Conservation (phyloP, 2,113 vertebrate species). For the Ptilonorhynchus violaceus region DNA sequence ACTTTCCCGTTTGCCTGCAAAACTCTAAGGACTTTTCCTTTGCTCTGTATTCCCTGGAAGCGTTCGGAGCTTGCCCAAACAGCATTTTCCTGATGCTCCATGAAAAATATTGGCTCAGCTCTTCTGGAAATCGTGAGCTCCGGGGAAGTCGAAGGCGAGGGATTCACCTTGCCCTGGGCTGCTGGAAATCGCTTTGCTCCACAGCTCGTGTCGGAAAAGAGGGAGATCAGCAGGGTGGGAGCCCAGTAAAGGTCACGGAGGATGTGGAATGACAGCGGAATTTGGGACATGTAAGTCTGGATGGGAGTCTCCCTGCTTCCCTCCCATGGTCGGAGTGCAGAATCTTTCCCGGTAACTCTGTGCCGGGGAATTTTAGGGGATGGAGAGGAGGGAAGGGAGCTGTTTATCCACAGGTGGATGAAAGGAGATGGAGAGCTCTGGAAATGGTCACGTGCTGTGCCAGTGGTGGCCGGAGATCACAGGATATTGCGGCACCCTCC, state of each 20-base stretch:
- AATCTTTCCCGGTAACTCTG: background rate
- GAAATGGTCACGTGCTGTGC: background rate
- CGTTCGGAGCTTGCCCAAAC: background rate
- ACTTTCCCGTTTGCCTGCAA: background rate
- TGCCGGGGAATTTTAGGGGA: background rate
- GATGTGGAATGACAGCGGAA: background rate
- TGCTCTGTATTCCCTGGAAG: background rate
- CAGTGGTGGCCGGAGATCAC: background rate
- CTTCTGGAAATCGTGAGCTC: background rate
- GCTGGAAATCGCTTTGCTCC: constrained; percentile 32
- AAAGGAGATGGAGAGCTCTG: background rate
- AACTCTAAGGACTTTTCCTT: background rate
- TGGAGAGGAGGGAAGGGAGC: background rate
- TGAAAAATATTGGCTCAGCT: constrained; percentile 54
- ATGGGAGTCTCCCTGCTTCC: background rate
- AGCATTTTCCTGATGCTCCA: background rate
- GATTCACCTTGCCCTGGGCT: constrained; percentile 58
- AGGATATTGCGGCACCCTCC: background rate
- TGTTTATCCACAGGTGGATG: background rate
- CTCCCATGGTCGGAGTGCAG: background rate
- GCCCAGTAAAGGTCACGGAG: background rate
- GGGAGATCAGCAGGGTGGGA: background rate
- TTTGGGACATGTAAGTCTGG: background rate
- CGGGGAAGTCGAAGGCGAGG: background rate
- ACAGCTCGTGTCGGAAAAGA: background rate